A percentile compares a stretch with the other conserved stretches of the same genome.
These are phyloP conservation scores for Platichthys flesus DNA, from an alignment of 2,113 vertebrate genomes.

Conservation along the genomic window DNA sequence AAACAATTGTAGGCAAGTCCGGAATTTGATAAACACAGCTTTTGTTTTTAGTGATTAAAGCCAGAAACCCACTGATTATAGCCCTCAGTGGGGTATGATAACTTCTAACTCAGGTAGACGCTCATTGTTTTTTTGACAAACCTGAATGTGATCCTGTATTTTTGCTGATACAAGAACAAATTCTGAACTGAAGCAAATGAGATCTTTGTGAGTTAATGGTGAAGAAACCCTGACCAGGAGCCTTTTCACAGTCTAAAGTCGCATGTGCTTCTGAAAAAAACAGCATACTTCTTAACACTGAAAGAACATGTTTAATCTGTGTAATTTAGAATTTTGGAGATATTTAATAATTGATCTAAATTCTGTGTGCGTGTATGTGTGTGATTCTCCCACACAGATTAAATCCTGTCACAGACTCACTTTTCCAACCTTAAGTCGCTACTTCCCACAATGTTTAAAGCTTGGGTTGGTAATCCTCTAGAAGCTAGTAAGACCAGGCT, in stretches of 20 bases:
- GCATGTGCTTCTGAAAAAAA: not conserved
- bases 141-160: not conserved
- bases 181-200: not conserved
- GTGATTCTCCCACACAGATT: not conserved
- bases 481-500: too few relatives aligned
- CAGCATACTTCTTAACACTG: not conserved
- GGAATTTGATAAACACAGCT: not conserved
- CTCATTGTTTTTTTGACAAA: not conserved
- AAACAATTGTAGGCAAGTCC: not conserved
- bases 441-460: too few relatives aligned
- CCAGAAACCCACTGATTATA: slow-evolving; percentile 1
- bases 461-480: too few relatives aligned
- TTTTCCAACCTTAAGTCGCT: too few relatives aligned
- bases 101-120: not conserved
- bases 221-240: not conserved
- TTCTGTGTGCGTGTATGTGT: too few relatives aligned
- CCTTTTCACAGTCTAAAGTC: not conserved
- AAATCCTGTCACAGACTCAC: not conserved
- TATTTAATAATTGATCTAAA: too few relatives aligned
- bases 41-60: not conserved
- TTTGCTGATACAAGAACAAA: not conserved
- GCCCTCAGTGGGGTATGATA: not conserved
- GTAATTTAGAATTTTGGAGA: not conserved
- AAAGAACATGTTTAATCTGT: not conserved
- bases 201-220: not conserved